Evolutionary conservation across 2,797 vertebrate species (phyloP).

Genomic region (Graptemys geographica): DNA sequence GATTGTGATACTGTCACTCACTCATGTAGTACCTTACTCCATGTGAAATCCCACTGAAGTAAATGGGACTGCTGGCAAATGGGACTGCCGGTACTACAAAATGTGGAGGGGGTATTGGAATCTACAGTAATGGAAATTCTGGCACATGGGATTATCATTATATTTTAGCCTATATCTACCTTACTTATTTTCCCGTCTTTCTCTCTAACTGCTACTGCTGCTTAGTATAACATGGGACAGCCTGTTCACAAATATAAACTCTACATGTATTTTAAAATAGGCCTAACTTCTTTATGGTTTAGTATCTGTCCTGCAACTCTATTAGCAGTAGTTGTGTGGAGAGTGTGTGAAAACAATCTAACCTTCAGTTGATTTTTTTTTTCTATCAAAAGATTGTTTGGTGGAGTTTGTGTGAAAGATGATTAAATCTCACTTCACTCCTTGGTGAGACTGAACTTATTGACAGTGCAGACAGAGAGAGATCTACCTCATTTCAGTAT

Average conservation of each 20-base stretch:
- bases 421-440: not conserved
- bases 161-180: not conserved
- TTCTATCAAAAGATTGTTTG: conserved; percentile 36
- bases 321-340: not conserved
- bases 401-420: conserved; percentile 6
- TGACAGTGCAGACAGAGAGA: not conserved
- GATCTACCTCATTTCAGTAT: not conserved
- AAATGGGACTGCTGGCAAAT: not conserved
- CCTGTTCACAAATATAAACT: not conserved
- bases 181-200: not conserved
- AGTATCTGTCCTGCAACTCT: not conserved
- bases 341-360: conserved; percentile 21
- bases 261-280: not conserved
- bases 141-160: too few relatives aligned
- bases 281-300: not conserved
- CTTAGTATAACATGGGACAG: not conserved
- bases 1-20: not conserved
- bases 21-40: too few relatives aligned
- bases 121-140: not conserved
- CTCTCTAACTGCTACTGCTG: not conserved
- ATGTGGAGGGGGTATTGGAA: not conserved
- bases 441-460: conserved; percentile 8
- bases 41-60: not conserved
- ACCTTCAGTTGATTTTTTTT: conserved; percentile 36
- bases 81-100: not conserved